These are phyloP conservation scores for Ophion costatus DNA, from an alignment of 2,888 invertebrate genomes.

Conservation along the genomic window DNA sequence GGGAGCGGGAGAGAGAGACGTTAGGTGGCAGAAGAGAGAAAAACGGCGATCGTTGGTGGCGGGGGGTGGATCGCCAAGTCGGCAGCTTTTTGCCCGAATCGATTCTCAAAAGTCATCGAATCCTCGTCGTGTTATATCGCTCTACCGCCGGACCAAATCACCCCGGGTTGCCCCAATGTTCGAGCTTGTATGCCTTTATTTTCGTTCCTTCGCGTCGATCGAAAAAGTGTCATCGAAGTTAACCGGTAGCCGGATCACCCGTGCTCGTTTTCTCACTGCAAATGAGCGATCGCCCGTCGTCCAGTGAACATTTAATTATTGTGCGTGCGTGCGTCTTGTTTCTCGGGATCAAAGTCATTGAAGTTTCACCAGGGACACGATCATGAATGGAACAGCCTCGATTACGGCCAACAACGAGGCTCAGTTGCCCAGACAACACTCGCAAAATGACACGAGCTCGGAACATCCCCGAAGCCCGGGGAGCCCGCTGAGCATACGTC, in stretches of 20 bases:
- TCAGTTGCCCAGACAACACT: slow-evolving; percentile 77
- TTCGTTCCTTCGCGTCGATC: background rate
- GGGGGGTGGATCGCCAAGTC: slow-evolving; percentile 51
- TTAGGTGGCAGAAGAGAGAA: slow-evolving; percentile 22
- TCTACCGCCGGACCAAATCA: slow-evolving; percentile 1
- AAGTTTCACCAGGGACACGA: slow-evolving; percentile 37
- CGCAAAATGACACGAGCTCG: slow-evolving; percentile 78
- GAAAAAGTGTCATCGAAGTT: slow-evolving; percentile 8
- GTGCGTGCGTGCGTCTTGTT: slow-evolving; percentile 15
- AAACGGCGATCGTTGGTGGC: slow-evolving; percentile 43
- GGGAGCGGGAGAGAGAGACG: slow-evolving; percentile 11
- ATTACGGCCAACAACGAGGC: slow-evolving; percentile 78
- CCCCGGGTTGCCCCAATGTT: no score
- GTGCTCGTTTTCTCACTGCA: background rate
- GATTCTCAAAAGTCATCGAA: slow-evolving; percentile 66
- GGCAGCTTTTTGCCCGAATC: slow-evolving; percentile 59
- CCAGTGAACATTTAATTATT: background rate
- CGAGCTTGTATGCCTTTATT: background rate
- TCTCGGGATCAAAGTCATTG: background rate
- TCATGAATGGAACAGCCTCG: slow-evolving; percentile 80
- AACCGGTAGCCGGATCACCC: background rate
- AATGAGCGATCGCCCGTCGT: no score
- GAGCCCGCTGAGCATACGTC: slow-evolving; percentile 81
- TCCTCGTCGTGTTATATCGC: slow-evolving; percentile 52
- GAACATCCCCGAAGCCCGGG: slow-evolving; percentile 81